Base-by-base conservation (phyloP, 2,888 invertebrate species). In the Torymus tubicola region DNA sequence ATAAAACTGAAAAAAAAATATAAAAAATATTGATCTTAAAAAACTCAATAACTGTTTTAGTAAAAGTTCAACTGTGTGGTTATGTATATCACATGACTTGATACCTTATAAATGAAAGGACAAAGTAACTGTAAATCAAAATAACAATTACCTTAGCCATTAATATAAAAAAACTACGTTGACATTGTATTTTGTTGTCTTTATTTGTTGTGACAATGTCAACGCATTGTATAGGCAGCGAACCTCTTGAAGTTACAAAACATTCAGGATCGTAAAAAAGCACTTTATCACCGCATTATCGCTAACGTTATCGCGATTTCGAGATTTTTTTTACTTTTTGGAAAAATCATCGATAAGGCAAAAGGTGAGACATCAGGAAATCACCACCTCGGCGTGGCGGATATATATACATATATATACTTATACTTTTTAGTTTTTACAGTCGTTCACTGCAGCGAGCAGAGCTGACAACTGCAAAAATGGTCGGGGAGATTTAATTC, bases 81-180 rank as follows among this genome's bases (percentile, higher is more conserved):
- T 60, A 69, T 58, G 42, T 60, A 42, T 42, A 8, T 42, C 42
- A 42, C 8, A 50, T 12, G 13, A 18, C 18, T 24, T 50, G 12
- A 50, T 53, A 72, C 2, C 2, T 2, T 16, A 42, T 42, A 42
- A 42, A 42, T 8, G 42, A 42, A 8, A 42, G 42, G 42, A 42
- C 42, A 8, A 42, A 42, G 42, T 57, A 50, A 65, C 65, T 65
- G 31, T 55, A 18, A 21, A 10, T 13, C 1, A 67, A 53, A 53
- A 67, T 68, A 8, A 68, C 24, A 64, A 73, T 64, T 70, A 78
- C 76, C 70, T 63, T 69, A 50, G 60, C 61, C 57, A 65, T 16
- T 71, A 2, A 11, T 24, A 24, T 42, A 42, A 42, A 65, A 61
- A 63, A 58, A 57, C 13, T 71, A 70, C 24, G 14, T 76, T 69